Percentiles rank a stretch among this genome's conserved stretches.
Conservation (phyloP, 2,113 vertebrate species). For the Salvelinus alpinus region DNA sequence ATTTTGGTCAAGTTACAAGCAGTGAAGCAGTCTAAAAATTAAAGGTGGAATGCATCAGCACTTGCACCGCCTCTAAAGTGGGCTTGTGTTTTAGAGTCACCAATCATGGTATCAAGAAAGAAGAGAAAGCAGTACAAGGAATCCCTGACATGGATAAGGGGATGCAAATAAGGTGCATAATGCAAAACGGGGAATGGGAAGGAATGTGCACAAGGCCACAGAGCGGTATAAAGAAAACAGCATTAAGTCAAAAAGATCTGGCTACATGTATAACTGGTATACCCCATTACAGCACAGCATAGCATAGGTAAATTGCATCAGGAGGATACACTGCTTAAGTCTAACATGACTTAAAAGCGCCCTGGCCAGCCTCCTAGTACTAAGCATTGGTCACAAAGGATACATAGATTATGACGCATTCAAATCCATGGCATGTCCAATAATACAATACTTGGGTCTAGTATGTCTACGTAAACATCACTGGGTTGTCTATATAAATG, state of each 20-base stretch:
- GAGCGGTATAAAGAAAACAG: conserved; percentile 24
- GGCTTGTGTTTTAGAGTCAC: neutral
- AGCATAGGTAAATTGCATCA: conserved; percentile 20
- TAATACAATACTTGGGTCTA: conserved; percentile 9
- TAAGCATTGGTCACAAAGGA: conserved; percentile 11
- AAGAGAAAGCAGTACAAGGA: neutral
- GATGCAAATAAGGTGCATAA: conserved; percentile 12
- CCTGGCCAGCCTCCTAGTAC: conserved; percentile 6
- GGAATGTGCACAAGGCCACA: conserved; percentile 55
- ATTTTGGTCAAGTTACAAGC: conserved; percentile 22
- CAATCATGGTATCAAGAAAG: neutral
- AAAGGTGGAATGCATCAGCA: conserved; percentile 2
- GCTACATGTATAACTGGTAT: conserved; percentile 9
- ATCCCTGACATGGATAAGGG: neutral
- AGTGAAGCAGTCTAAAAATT: conserved; percentile 16
- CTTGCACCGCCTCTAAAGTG: neutral
- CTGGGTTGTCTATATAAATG: conserved; percentile 28
- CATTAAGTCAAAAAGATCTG: conserved; percentile 10
- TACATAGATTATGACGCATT: neutral
- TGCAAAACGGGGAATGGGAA: conserved; percentile 30
- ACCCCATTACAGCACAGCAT: conserved; percentile 37
- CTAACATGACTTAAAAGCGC: conserved; percentile 20
- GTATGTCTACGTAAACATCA: conserved; percentile 48
- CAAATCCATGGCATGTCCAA: conserved; percentile 11
- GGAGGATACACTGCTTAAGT: conserved; percentile 30